Base-by-base conservation (phyloP, 2,113 vertebrate species). In the Phaethon lepturus region DNA sequence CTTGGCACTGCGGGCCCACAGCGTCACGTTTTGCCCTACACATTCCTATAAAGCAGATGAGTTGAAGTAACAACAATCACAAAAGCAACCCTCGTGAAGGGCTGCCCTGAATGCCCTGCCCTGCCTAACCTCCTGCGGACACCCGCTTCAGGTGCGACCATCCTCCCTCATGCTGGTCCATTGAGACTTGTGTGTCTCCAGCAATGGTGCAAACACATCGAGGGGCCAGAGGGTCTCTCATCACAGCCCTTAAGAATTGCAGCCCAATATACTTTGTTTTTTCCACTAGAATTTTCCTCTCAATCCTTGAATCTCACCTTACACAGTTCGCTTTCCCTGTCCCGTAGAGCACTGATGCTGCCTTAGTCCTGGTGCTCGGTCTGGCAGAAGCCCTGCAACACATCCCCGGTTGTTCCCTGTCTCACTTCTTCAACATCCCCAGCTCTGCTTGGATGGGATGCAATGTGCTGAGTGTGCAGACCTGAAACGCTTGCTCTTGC, bases 381-480 rank as follows among this genome's bases (percentile, higher is more conserved):
- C 53, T 83, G 78, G 86, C 82, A 90, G 71, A 5, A 91, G 52
- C 79, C 59, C 55, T 53, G 60, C 50, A 74, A 53, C 44, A 1
- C 47, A 69, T 86, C 44, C 76, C 56, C 0, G 0, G 3, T 20
- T 59, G 79, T 23, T 95, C 82, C 85, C 38, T 14, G 17, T 17
- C 90, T 91, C 71, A 16, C 56, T 75, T 60, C 88, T 58, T 17
- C 59, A n/a, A 15, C 89, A 91, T 73, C 89, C 59, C 77, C 86
- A 87, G 80, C 76, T 67, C 84, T 40, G 79, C 60, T 33, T 88
- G 89, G 91, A 91, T 49, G 69, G 79, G 86, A 56, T 53, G 68
- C 86, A 82, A 95, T 2, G 77, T 88, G 94, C 96, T 96, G 95
- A 97, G 93, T 94, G 91, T 84, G 94, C 97, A 97, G 80, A 95